A percentile compares a stretch with the other conserved stretches of the same genome.
These are phyloP conservation scores for Petrocephalus zakoni DNA, from an alignment of 2,113 vertebrate species.

Conservation along the genomic window DNA sequence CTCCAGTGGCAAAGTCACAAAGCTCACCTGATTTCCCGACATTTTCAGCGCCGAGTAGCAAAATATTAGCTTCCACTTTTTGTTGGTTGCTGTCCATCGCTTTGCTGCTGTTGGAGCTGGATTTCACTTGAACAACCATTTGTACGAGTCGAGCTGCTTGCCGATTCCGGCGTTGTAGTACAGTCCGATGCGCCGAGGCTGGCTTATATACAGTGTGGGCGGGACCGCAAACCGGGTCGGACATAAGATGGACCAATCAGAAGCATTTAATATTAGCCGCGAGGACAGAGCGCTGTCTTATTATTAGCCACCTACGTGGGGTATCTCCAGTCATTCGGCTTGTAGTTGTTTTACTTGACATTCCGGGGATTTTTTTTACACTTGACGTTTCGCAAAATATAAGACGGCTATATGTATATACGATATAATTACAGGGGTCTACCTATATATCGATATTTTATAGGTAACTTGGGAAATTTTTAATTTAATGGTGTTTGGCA, in stretches of 20 bases:
- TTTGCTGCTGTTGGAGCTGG: constrained; percentile 37
- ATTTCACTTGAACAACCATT: constrained; percentile 52
- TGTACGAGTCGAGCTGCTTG: background rate
- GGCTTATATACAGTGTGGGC: constrained; percentile 2
- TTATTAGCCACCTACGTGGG: background rate
- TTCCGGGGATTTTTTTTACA: background rate
- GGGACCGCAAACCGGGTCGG: background rate
- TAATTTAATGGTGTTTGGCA: background rate
- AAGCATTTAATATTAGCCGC: background rate
- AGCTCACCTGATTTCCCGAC: constrained; percentile 51
- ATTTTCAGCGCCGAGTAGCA: constrained; percentile 49
- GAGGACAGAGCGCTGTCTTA: too few relatives aligned
- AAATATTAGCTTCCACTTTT: constrained; percentile 44
- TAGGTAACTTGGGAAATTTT: background rate
- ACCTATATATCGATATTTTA: background rate
- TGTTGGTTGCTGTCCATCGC: constrained; percentile 40
- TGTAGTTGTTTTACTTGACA: background rate
- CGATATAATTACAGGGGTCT: background rate
- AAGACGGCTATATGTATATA: background rate
- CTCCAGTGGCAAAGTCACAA: background rate
- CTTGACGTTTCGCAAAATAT: background rate
- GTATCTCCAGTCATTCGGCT: background rate
- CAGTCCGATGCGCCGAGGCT: too few relatives aligned
- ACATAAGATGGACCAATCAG: background rate
- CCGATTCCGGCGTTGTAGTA: background rate